phyloP scores from a whole-genome alignment of 2,888 invertebrate species.

The Euzophera pinguis region DNA sequence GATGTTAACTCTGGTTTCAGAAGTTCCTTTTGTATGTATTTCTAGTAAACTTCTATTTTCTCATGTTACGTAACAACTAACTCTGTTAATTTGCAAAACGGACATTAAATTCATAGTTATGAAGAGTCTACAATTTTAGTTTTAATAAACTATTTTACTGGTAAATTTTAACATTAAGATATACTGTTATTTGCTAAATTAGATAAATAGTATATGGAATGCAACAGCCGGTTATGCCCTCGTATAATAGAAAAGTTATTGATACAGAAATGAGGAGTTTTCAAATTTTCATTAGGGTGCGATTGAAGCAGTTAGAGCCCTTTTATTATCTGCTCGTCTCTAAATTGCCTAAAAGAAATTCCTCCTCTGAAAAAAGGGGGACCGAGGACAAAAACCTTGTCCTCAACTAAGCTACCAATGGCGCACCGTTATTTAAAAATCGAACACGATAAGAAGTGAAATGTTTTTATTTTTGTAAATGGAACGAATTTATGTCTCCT shows the following conservation, averaged over 20 bases:
- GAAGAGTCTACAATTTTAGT: too few relatives aligned
- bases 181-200: neutral
- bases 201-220: neutral
- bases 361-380: slow-evolving; percentile 68
- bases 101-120: too few relatives aligned
- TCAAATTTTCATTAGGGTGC: slow-evolving; percentile 77
- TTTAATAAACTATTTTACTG: too few relatives aligned
- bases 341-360: slow-evolving; percentile 79
- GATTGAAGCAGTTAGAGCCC: slow-evolving; percentile 77
- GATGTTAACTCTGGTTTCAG: too few relatives aligned
- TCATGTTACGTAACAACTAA: too few relatives aligned
- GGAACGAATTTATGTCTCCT: slow-evolving; percentile 71
- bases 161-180: too few relatives aligned
- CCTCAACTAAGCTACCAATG: slow-evolving; percentile 70
- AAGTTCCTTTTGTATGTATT: too few relatives aligned
- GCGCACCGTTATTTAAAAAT: slow-evolving; percentile 77
- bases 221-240: slow-evolving; percentile 8
- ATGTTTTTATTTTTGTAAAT: slow-evolving; percentile 77
- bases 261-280: slow-evolving; percentile 70
- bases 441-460: slow-evolving; percentile 75
- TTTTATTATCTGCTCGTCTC: slow-evolving; percentile 79
- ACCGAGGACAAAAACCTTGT: slow-evolving; percentile 69
- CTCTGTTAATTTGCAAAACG: too few relatives aligned
- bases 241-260: slow-evolving; percentile 56
- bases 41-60: too few relatives aligned